Base-by-base conservation (phyloP, 2,888 invertebrate species). In the Microctonus hyperodae region DNA sequence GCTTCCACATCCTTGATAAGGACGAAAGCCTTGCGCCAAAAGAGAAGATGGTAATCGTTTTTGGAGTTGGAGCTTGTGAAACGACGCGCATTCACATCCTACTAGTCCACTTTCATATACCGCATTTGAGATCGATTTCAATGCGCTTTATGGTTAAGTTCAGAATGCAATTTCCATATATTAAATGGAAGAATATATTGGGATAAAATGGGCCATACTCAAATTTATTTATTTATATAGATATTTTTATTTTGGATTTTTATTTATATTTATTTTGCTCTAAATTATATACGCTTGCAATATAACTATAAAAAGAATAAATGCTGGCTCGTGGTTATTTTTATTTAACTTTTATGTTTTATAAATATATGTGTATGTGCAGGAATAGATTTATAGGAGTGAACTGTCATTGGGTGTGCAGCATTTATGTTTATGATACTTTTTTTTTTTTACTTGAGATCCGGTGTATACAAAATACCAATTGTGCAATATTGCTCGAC, bases 401-500 rank as follows among this genome's bases (percentile, higher is more conserved):
- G n/a, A 44, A n/a, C 16, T 44, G 44, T 44, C 44, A 44, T 44
- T 44, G 44, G 44, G 16, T 44, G 16, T 44, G 16, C 44, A 16
- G 20, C 28, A 48, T 59, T 59, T 28, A 59, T 20, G 59, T 59
- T 25, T 28, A 59, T 16, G 6, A 44, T 48, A 33, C 16, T 44
- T 59, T 59, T 44, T 59, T 25, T 59, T 25, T 31, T n/a, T n/a
- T n/a, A 59, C 59, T 59, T 31, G 37, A 40, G 51, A 25, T 59
- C 37, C 50, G 44, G 9, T 44, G 16, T 16, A 59, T 25, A 53
- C 16, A 40, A 28, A 44, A 28, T 20, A 58, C 57, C 57, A 35
- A 44, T 33, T 53, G n/a, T 40, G 53, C 65, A 60, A 65, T 44
- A 44, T 44, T 44, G 59, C 59, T 59, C 53, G 53, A 53, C 59